Evolutionary conservation across 2,113 vertebrate genomes (phyloP).

Genomic region (Paramisgurnus dabryanus): DNA sequence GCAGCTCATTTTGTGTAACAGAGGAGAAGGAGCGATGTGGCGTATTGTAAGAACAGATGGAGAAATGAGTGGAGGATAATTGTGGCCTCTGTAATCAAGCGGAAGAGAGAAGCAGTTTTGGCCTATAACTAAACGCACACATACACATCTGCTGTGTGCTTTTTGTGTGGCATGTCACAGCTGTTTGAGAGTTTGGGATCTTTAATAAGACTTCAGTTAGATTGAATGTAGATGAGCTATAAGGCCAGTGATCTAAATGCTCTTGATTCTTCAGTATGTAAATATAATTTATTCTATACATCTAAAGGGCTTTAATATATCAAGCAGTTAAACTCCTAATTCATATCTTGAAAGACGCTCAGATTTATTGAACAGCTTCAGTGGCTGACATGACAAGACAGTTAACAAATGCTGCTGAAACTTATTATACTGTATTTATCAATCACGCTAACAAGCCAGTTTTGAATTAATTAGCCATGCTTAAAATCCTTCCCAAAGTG

Average conservation of each 20-base stretch:
- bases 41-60: constrained; percentile 45
- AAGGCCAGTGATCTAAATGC: background rate
- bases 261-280: too few relatives aligned
- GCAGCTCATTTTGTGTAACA: constrained; percentile 2
- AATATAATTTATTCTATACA: too few relatives aligned
- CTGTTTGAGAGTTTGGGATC: constrained; percentile 14
- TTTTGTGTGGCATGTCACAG: constrained; percentile 7
- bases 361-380: background rate
- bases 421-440: constrained; percentile 1
- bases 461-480: constrained; percentile 30
- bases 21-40: constrained; percentile 23
- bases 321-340: background rate
- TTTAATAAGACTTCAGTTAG: background rate
- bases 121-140: background rate
- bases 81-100: constrained; percentile 36
- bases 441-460: constrained; percentile 16
- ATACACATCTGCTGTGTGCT: background rate
- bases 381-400: background rate
- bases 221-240: background rate
- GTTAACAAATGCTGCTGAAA: background rate
- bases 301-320: too few relatives aligned
- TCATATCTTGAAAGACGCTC: background rate
- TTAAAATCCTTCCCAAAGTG: constrained; percentile 6
- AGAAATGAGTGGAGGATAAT: constrained; percentile 45
- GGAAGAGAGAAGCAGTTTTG: constrained; percentile 44